A percentile compares a stretch with the other conserved stretches of the same genome.
Conservation (phyloP, 2,797 vertebrate genomes). For the Bovichtus diacanthus region DNA sequence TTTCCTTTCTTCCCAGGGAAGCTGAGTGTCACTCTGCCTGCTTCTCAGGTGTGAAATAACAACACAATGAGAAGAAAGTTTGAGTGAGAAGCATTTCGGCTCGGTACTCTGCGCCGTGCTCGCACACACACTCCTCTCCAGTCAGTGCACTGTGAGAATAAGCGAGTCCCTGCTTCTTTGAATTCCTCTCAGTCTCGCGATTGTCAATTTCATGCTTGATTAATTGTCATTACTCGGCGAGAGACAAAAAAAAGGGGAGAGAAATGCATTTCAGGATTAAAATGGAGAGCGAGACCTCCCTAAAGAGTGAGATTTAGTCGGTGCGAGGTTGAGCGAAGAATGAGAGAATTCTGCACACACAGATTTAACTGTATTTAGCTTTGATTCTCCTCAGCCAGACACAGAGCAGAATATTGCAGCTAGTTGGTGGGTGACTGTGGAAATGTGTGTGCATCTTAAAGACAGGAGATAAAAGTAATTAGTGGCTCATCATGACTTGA, state of each 20-base stretch:
- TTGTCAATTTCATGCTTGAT: constrained; percentile 90
- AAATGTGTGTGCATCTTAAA: constrained; percentile 16
- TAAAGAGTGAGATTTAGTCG: constrained; percentile 67
- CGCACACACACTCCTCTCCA: constrained; percentile 47
- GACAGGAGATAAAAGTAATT: constrained; percentile 26
- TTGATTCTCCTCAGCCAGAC: constrained; percentile 24
- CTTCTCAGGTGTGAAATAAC: constrained; percentile 77
- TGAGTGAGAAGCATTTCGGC: constrained; percentile 50
- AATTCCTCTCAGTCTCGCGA: constrained; percentile 80
- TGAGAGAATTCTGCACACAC: constrained; percentile 36
- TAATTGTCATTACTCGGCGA: constrained; percentile 84
- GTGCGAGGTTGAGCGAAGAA: constrained; percentile 45
- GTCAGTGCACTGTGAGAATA: constrained; percentile 59
- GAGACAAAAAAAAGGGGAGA: constrained; percentile 73
- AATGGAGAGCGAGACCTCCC: constrained; percentile 75
- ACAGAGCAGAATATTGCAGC: background rate
- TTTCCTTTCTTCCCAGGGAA: constrained; percentile 22
- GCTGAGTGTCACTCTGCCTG: constrained; percentile 56
- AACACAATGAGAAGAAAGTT: constrained; percentile 69
- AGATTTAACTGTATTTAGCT: constrained; percentile 48
- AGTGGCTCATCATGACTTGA: constrained; percentile 7
- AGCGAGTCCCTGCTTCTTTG: constrained; percentile 71
- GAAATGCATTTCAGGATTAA: constrained; percentile 78
- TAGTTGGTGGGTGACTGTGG: constrained; percentile 34
- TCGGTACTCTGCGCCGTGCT: constrained; percentile 9